Evolutionary conservation across 2,888 invertebrate genomes (phyloP), one percentile per base, ranked within the genome.

Genomic region (Dasypolia templi): DNA sequence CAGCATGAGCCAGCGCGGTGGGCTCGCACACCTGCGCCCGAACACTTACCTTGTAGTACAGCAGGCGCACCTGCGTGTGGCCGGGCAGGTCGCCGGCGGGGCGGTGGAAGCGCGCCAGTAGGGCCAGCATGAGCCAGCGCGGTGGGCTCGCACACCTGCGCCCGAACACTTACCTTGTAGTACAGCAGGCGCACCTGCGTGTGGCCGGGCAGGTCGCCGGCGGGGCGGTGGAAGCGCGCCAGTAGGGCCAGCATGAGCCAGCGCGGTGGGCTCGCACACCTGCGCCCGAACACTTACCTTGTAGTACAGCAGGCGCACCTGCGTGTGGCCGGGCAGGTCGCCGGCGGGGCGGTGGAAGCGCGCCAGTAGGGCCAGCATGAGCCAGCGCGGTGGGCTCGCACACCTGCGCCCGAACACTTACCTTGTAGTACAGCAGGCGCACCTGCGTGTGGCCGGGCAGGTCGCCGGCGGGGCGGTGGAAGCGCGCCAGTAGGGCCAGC

Each of bases 401-500:
- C n/a, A n/a, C n/a, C n/a, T n/a, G n/a, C n/a, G n/a, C n/a, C n/a
- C n/a, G n/a, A n/a, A n/a, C n/a, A n/a, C 35, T 35, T 35, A 35
- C 35, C 42, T 42, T 42, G 19, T 68, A 68, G 35, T 68, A 93
- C 0, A 92, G 83, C 7, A 87, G 73, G 12, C 81, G 73, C 6
- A 82, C 79, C n/a, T 81, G 79, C n/a, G 85, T 77, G 29, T 89
- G 88, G 62, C 88, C 83, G 9, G 79, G 77, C 75, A 77, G 39
- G 35, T 88, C 87, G 35, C 51, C 39, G 35, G 87, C 82, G 26
- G 84, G 79, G 12, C 88, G 81, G 86, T 92, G 88, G 89, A 98
- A 99, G 78, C 98, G 97, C 5, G 98, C 97, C 79, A 98, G 96
- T 66, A 98, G 95, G 0, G 97, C 97, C 72, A 98, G 92, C 97